Conservation (phyloP, 2,113 vertebrate species). For the Puntigrus tetrazona region DNA sequence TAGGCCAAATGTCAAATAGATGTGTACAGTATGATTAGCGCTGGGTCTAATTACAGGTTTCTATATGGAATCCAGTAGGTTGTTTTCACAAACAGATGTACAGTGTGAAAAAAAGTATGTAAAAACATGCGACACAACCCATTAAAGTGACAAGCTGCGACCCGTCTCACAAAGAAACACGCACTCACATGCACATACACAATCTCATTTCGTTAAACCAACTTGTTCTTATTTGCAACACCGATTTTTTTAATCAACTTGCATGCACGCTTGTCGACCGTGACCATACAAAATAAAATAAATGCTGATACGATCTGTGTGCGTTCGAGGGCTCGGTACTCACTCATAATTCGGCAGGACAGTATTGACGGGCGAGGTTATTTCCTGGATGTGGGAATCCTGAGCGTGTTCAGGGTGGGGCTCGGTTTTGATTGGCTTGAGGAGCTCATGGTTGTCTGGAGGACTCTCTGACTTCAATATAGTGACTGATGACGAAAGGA, state of each 20-base stretch:
- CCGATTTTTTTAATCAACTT: background rate
- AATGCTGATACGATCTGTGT: background rate
- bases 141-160: slow-evolving; percentile 27
- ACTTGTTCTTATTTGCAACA: background rate
- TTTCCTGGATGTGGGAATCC: slow-evolving; percentile 79
- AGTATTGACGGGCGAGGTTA: slow-evolving; percentile 85
- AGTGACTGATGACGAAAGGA: slow-evolving; percentile 49
- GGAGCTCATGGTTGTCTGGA: slow-evolving; percentile 75
- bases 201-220: background rate
- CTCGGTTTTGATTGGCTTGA: slow-evolving; percentile 90
- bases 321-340: slow-evolving; percentile 66
- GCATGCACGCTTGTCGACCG: background rate
- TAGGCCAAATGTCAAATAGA: background rate
- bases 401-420: slow-evolving; percentile 72
- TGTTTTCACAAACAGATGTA: slow-evolving; percentile 39
- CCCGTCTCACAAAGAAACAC: background rate
- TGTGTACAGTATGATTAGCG: background rate
- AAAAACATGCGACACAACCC: slow-evolving; percentile 33
- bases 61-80: background rate
- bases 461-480: slow-evolving; percentile 55
- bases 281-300: background rate
- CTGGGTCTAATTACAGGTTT: slow-evolving; percentile 27
- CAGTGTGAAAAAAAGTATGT: slow-evolving; percentile 2
- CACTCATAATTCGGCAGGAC: slow-evolving; percentile 78
- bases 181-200: background rate